These are phyloP conservation scores for Lethocerus indicus DNA, from an alignment of 1,140 invertebrate species.

Conservation along the genomic window DNA sequence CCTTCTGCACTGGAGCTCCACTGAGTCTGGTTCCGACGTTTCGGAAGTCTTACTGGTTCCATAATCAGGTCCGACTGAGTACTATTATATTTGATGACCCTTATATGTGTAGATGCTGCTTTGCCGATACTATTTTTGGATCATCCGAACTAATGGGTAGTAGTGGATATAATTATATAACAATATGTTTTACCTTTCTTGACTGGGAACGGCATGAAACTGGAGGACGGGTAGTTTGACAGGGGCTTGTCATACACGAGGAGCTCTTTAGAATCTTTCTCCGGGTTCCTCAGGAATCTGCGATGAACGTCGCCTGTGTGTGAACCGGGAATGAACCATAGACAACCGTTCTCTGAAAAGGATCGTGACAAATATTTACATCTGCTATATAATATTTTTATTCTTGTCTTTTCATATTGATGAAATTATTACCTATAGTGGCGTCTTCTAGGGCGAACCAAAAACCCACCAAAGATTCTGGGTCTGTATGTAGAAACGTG, in stretches of 20 bases:
- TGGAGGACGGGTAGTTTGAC: constrained; percentile 51
- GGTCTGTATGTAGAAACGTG: constrained; percentile 66
- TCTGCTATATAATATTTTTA: background rate
- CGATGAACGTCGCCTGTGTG: constrained; percentile 66
- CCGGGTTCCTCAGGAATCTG: constrained; percentile 51
- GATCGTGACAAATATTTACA: background rate
- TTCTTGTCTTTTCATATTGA: background rate
- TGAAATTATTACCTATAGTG: constrained; percentile 28
- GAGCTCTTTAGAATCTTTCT: constrained; percentile 37
- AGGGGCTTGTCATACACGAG: constrained; percentile 44
- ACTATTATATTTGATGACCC: no score
- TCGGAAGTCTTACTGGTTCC: no score
- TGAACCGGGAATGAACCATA: constrained; percentile 82
- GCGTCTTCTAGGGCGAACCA: constrained; percentile 94
- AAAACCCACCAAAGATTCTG: constrained; percentile 55
- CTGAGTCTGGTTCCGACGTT: no score
- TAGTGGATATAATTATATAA: no score
- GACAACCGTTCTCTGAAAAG: constrained; percentile 72
- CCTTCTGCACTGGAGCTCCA: no score
- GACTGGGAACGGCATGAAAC: constrained; percentile 63
- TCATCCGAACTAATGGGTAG: no score
- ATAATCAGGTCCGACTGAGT: no score
- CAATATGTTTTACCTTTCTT: constrained; percentile 42
- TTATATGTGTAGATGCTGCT: no score
- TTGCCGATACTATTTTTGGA: no score